A percentile compares a stretch with the other conserved stretches of the same genome.
Evolutionary conservation across 2,797 vertebrate genomes (phyloP).

Genomic region (Philypnodon macrostomus): DNA sequence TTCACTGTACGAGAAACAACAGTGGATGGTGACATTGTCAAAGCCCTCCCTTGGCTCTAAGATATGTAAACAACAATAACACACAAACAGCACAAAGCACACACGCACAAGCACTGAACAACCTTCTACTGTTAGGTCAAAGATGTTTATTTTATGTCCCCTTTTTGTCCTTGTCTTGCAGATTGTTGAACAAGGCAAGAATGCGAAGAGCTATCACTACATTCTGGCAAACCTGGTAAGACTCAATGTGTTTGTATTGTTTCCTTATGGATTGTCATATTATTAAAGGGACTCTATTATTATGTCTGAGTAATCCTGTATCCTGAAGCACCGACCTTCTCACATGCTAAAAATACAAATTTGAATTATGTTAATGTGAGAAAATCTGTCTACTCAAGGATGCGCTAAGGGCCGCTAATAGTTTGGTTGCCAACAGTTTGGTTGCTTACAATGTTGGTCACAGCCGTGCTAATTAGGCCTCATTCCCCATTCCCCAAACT

Average conservation of each 20-base stretch:
- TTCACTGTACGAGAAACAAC: conserved; percentile 15
- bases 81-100: conserved; percentile 13
- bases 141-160: conserved; percentile 20
- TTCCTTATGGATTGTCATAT: neutral
- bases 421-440: too few species aligned
- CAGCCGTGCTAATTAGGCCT: too few species aligned
- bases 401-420: too few species aligned
- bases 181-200: conserved; percentile 94
- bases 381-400: too few species aligned
- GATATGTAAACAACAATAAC: conserved; percentile 13
- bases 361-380: too few species aligned
- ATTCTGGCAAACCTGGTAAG: conserved; percentile 98
- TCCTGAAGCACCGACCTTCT: too few species aligned
- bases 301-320: too few species aligned
- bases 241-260: neutral
- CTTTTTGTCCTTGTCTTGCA: conserved; percentile 68
- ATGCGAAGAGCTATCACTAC: conserved; percentile 97
- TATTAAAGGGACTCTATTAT: neutral
- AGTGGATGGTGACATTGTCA: conserved; percentile 25
- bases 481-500: too few species aligned
- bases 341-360: too few species aligned
- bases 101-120: conserved; percentile 5
- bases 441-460: too few species aligned
- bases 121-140: conserved; percentile 16
- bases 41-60: conserved; percentile 3